A percentile compares a stretch with the other conserved stretches of the same genome.
These are phyloP conservation scores for Clamator glandarius DNA, from an alignment of 2,797 vertebrate genomes.

Conservation along the genomic window DNA sequence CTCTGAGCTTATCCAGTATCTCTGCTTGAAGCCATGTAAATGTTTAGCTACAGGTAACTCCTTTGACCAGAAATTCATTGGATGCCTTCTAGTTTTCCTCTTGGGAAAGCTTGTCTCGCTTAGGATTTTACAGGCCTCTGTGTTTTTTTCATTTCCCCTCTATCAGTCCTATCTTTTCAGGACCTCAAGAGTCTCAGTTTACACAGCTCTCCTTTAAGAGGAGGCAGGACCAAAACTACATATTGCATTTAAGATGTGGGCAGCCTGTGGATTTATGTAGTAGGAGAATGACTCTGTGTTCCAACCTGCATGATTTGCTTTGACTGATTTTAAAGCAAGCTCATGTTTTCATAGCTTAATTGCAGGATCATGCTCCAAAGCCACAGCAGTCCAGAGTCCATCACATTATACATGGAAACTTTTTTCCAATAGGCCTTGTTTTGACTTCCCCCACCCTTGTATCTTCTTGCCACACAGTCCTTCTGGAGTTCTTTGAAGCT, in stretches of 20 bases:
- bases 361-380: background rate
- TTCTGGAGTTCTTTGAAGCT: background rate
- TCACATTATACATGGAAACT: background rate
- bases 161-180: background rate
- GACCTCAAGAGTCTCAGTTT: no score
- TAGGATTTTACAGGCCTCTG: background rate
- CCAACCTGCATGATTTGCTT: no score
- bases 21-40: background rate
- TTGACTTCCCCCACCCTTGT: background rate
- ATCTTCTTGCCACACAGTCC: background rate
- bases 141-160: background rate
- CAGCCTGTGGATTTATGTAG: no score
- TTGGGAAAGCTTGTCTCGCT: background rate
- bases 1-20: background rate
- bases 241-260: no score
- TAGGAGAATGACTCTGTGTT: no score
- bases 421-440: background rate
- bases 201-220: no score
- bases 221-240: no score
- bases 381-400: background rate
- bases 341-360: background rate
- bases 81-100: background rate
- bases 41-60: background rate
- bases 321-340: background rate
- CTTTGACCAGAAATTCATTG: background rate